Percentiles rank a stretch among this genome's conserved stretches.
Conservation (phyloP, 2,888 invertebrate species). For the Microplitis manilae region DNA sequence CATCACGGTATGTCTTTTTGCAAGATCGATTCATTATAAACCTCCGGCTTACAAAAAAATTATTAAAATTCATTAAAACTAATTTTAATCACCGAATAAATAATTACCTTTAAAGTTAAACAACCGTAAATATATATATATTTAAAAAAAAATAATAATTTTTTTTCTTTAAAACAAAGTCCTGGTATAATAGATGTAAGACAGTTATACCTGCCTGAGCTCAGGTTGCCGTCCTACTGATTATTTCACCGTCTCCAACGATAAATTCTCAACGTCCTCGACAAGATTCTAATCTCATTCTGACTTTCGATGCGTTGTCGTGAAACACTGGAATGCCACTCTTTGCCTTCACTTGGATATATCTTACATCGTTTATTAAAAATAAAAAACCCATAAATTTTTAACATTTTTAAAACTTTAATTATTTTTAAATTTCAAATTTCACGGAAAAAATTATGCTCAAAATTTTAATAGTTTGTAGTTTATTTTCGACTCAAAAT, state of each 20-base stretch:
- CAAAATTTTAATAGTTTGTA: no score
- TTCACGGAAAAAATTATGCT: no score
- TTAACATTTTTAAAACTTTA: conserved; percentile 10
- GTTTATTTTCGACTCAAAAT: no score
- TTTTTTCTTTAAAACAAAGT: conserved; percentile 33
- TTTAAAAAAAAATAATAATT: conserved; percentile 20
- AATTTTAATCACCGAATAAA: no score
- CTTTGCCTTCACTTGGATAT: conserved; percentile 43
- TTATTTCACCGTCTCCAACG: conserved; percentile 63
- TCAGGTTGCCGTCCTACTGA: conserved; percentile 54
- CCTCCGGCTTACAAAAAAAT: conserved; percentile 36
- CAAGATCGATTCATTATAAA: conserved; percentile 59
- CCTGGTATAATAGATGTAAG: conserved; percentile 47
- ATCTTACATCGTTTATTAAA: conserved; percentile 53
- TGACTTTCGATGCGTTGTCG: conserved; percentile 60
- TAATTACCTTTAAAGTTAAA: no score
- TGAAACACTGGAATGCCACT: conserved; percentile 64
- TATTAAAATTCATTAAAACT: no score
- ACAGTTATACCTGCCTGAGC: conserved; percentile 45
- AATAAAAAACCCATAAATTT: conserved; percentile 49
- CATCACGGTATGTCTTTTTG: conserved; percentile 63
- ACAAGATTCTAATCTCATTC: conserved; percentile 68
- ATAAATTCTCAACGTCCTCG: conserved; percentile 66
- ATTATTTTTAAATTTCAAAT: background rate
- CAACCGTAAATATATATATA: conserved; percentile 23